Evolutionary conservation across 2,797 vertebrate genomes (phyloP).

Genomic region (Graptemys geographica): DNA sequence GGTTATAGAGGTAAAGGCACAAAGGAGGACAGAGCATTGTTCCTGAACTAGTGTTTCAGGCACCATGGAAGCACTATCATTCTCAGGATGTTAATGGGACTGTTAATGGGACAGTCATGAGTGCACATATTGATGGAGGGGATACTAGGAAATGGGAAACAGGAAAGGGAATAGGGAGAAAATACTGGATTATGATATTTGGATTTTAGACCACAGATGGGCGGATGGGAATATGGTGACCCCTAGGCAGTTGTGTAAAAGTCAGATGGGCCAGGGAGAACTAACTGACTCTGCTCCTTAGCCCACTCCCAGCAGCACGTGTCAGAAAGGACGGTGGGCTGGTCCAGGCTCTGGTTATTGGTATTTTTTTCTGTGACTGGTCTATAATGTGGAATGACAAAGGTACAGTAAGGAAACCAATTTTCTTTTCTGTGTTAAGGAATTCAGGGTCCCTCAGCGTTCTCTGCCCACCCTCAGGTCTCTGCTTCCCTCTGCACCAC

Average conservation of each 20-base stretch:
- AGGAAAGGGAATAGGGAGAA: background rate
- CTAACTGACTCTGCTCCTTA: background rate
- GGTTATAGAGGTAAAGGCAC: background rate
- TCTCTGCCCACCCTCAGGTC: background rate
- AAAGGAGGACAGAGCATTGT: background rate
- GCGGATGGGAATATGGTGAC: background rate
- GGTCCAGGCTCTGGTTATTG: background rate
- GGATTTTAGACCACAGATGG: fast-evolving
- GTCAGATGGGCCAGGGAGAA: background rate
- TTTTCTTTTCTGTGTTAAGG: background rate
- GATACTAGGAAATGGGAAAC: background rate
- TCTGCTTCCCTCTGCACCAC: background rate
- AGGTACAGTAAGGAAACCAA: fast-evolving
- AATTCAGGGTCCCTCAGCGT: background rate
- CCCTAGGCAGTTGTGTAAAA: background rate
- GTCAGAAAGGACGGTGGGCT: background rate
- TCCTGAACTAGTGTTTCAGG: fast-evolving
- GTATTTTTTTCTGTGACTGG: background rate
- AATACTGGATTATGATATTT: background rate
- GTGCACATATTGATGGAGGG: background rate
- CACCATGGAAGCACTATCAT: background rate
- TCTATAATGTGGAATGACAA: background rate
- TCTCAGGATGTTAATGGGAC: background rate
- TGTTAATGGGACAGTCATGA: background rate
- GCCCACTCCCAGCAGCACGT: background rate